These are phyloP conservation scores for Conus ventricosus DNA, from an alignment of 1,140 invertebrate genomes.

Conservation along the genomic window DNA sequence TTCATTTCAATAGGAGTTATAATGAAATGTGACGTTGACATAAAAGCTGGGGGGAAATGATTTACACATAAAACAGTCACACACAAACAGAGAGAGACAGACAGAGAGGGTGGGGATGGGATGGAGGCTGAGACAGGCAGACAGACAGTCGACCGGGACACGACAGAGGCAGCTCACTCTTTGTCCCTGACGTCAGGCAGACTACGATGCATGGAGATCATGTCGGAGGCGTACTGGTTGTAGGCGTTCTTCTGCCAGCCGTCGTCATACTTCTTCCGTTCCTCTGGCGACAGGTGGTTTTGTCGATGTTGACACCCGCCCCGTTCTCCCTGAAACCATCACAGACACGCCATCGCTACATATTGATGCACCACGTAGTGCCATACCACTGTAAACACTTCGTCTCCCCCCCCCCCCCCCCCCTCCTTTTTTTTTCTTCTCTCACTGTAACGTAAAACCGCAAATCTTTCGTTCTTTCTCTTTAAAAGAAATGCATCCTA, in stretches of 20 bases:
- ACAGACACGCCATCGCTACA: not conserved
- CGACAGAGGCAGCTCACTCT: conserved; percentile 83
- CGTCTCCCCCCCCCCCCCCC: not conserved
- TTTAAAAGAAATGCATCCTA: too few species aligned
- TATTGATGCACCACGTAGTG: not conserved
- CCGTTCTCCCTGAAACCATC: conserved; percentile 84
- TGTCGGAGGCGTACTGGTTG: conserved; percentile 98
- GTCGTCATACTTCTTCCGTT: conserved; percentile 91
- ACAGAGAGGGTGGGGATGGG: not conserved
- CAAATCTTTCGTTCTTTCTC: not conserved
- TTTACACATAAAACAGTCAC: not conserved
- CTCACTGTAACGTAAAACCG: not conserved
- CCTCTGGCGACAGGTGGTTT: conserved; percentile 85
- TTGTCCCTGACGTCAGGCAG: conserved; percentile 95
- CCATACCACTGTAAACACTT: not conserved
- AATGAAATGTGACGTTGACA: not conserved
- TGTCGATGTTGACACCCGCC: conserved; percentile 87
- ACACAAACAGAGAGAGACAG: not conserved
- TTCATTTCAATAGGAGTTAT: not conserved
- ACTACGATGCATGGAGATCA: conserved; percentile 94
- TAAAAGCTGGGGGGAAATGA: not conserved
- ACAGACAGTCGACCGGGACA: not conserved
- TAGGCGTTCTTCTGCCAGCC: conserved; percentile 99
- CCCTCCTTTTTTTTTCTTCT: not conserved
- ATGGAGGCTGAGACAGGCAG: not conserved